Conservation (phyloP, 2,113 vertebrate genomes). For the Oryzias woworae region DNA sequence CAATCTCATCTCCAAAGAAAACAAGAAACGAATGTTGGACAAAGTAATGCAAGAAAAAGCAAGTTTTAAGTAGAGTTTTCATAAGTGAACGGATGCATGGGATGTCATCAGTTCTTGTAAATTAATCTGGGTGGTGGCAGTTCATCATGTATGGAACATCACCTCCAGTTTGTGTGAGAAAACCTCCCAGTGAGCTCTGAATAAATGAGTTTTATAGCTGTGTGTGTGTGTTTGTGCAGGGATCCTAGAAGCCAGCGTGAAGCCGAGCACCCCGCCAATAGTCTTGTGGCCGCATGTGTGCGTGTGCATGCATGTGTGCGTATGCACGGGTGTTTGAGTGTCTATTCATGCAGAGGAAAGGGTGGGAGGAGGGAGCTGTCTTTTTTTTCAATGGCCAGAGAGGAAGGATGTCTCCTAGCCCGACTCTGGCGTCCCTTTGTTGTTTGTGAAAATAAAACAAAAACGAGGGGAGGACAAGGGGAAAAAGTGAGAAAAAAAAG, state of each 20-base stretch:
- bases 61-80: conserved; percentile 24
- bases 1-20: conserved; percentile 27
- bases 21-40: conserved; percentile 28
- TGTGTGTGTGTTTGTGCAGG: background rate
- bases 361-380: conserved; percentile 47
- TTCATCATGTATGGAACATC: conserved; percentile 46
- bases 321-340: conserved; percentile 36
- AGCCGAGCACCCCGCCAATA: background rate
- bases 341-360: conserved; percentile 62
- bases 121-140: conserved; percentile 48
- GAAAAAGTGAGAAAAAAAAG: conserved; percentile 28
- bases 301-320: conserved; percentile 41
- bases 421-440: conserved; percentile 72
- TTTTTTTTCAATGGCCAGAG: conserved; percentile 59
- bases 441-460: conserved; percentile 75
- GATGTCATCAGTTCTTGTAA: conserved; percentile 31
- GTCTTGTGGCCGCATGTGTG: conserved; percentile 22
- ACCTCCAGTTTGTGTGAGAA: conserved; percentile 45
- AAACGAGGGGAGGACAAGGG: conserved; percentile 57
- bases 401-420: conserved; percentile 67
- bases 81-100: conserved; percentile 23
- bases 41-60: conserved; percentile 15
- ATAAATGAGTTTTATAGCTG: conserved; percentile 23
- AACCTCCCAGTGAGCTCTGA: conserved; percentile 41
- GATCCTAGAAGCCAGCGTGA: background rate